A percentile compares a stretch with the other conserved stretches of the same genome.
Conservation (phyloP, 2,888 invertebrate species). For the Altica lythri region DNA sequence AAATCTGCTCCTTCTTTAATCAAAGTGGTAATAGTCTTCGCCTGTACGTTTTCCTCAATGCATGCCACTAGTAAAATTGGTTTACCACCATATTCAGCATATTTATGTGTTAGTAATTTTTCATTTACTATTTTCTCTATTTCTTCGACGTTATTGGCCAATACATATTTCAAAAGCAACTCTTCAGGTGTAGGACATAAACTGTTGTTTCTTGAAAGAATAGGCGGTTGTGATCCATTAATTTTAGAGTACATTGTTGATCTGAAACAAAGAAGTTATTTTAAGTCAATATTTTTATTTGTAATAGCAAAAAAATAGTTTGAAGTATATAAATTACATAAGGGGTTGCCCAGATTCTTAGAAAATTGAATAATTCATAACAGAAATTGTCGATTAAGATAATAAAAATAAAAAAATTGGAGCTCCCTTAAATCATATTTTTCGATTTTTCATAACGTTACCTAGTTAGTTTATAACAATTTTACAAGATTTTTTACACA, state of each 20-base stretch:
- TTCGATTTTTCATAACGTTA: too few relatives aligned
- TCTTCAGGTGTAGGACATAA: constrained; percentile 49
- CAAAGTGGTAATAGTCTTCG: constrained; percentile 63
- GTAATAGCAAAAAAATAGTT: too few relatives aligned
- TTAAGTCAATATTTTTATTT: too few relatives aligned
- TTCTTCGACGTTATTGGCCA: constrained; percentile 60
- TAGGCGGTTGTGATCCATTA: background rate
- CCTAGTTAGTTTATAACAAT: too few relatives aligned
- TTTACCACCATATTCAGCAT: constrained; percentile 61
- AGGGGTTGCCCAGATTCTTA: too few relatives aligned
- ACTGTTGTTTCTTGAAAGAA: constrained; percentile 44
- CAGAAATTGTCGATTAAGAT: too few relatives aligned
- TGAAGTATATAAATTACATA: too few relatives aligned
- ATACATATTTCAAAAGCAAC: constrained; percentile 60
- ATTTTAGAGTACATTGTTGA: constrained; percentile 5
- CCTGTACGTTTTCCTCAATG: constrained; percentile 61
- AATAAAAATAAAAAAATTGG: too few relatives aligned
- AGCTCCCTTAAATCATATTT: too few relatives aligned
- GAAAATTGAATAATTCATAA: too few relatives aligned
- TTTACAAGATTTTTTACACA: too few relatives aligned
- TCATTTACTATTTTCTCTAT: constrained; percentile 61
- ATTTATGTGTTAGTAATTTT: constrained; percentile 62
- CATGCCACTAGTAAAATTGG: constrained; percentile 58
- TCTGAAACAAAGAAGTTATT: constrained; percentile 9
- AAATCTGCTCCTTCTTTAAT: constrained; percentile 66